Conservation (phyloP, 2,113 vertebrate species). For the Morone saxatilis region DNA sequence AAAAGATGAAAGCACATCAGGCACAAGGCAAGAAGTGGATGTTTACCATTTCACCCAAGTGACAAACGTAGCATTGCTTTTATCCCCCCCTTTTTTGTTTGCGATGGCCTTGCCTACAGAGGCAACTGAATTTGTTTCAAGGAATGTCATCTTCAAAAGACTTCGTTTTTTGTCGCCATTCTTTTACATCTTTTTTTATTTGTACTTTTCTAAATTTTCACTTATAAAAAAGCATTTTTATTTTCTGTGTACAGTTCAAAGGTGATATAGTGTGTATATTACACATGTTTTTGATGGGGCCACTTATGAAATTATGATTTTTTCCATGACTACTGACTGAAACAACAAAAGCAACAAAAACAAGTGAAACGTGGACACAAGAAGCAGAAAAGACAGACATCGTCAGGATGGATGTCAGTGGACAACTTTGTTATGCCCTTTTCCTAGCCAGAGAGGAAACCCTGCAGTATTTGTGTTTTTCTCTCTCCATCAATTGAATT, state of each 20-base stretch:
- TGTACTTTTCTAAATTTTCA: constrained; percentile 76
- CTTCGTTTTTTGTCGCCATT: constrained; percentile 69
- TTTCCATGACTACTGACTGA: constrained; percentile 81
- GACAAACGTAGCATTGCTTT: constrained; percentile 79
- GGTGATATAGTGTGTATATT: constrained; percentile 94
- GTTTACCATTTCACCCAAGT: constrained; percentile 81
- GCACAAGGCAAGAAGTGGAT: constrained; percentile 87
- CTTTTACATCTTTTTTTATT: constrained; percentile 68
- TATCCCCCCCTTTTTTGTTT: constrained; percentile 65
- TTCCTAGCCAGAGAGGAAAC: constrained; percentile 73
- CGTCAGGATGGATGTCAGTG: constrained; percentile 84
- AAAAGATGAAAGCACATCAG: constrained; percentile 79
- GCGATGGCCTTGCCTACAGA: constrained; percentile 85
- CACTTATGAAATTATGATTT: constrained; percentile 91
- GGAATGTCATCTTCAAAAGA: constrained; percentile 90
- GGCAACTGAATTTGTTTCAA: constrained; percentile 87
- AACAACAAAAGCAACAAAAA: constrained; percentile 69
- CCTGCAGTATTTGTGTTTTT: constrained; percentile 93
- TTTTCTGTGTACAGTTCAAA: constrained; percentile 92
- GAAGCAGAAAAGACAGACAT: constrained; percentile 66
- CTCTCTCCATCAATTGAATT: constrained; percentile 91
- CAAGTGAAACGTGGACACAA: constrained; percentile 44
- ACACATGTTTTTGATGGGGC: constrained; percentile 89
- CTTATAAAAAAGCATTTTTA: constrained; percentile 64
- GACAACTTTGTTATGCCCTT: constrained; percentile 84